Evolutionary conservation across 2,797 vertebrate species (phyloP).

Genomic region (Parauchenoglanis punctatus): DNA sequence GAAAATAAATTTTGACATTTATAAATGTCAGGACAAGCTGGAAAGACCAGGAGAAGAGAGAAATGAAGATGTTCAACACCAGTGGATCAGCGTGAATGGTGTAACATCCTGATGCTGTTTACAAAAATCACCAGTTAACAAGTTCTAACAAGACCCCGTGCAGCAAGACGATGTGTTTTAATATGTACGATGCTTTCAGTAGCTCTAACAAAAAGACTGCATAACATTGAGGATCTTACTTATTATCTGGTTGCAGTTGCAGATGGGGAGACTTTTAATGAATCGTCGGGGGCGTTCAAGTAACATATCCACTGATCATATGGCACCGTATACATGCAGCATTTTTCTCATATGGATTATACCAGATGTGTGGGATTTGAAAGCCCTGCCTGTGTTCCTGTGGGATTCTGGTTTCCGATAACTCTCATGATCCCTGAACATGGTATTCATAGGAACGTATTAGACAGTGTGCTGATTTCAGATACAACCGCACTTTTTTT

Average conservation of each 20-base stretch:
- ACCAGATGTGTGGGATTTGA: neutral
- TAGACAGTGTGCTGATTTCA: slow-evolving; percentile 12
- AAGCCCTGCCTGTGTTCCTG: neutral
- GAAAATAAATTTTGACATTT: slow-evolving; percentile 6
- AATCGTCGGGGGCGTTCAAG: neutral
- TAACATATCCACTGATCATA: neutral
- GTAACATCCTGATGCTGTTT: slow-evolving; percentile 4
- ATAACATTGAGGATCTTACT: neutral
- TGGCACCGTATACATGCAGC: neutral
- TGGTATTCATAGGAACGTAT: neutral
- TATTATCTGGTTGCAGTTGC: neutral
- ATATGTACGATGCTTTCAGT: neutral
- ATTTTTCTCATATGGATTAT: neutral
- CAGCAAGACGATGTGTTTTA: slow-evolving; percentile 10
- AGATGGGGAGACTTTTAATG: neutral
- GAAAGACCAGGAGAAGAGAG: neutral
- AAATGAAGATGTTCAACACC: slow-evolving; percentile 7
- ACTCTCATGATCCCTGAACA: neutral
- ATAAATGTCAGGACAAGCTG: slow-evolving; percentile 10
- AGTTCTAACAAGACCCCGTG: slow-evolving; percentile 30
- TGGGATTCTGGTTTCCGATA: neutral
- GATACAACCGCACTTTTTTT: neutral
- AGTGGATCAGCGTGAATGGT: slow-evolving; percentile 6
- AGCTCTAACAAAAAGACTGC: neutral
- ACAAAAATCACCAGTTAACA: slow-evolving; percentile 36